A percentile compares a stretch with the other conserved stretches of the same genome.
Conservation (phyloP, 2,888 invertebrate genomes). For the Griposia aprilina region DNA sequence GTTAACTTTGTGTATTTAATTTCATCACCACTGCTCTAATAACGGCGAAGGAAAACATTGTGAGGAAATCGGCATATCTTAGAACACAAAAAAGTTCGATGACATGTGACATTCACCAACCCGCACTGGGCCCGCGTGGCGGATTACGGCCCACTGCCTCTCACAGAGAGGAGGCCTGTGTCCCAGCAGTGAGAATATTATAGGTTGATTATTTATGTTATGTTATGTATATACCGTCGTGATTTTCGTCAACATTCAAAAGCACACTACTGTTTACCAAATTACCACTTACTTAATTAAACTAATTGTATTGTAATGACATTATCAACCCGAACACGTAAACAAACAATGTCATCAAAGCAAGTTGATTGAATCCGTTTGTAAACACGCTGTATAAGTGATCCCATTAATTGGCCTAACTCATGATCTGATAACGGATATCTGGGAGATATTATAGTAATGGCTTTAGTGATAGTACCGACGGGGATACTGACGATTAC, state of each 20-base stretch:
- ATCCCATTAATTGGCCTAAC: constrained; percentile 10
- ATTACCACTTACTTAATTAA: neutral
- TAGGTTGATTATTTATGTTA: too few species aligned
- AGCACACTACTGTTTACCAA: neutral
- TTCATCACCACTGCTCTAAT: too few species aligned
- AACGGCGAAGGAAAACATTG: too few species aligned
- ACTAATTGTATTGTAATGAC: constrained; percentile 21
- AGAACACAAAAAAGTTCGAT: too few species aligned
- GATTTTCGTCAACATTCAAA: neutral
- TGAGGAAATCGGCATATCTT: too few species aligned
- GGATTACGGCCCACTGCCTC: too few species aligned
- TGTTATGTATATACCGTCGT: too few species aligned
- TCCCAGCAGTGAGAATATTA: too few species aligned
- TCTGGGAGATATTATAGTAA: neutral
- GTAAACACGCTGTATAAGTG: constrained; percentile 10
- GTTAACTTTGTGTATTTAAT: too few species aligned
- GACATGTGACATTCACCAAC: too few species aligned
- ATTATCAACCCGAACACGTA: constrained; percentile 3
- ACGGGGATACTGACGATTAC: neutral
- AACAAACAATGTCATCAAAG: constrained; percentile 23
- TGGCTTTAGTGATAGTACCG: neutral
- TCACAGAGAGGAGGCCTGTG: too few species aligned
- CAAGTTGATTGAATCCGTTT: constrained; percentile 27
- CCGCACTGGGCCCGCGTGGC: too few species aligned
- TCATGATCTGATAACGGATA: neutral